These are phyloP conservation scores for Nudaria mundana DNA, from an alignment of 2,888 invertebrate genomes.

Conservation along the genomic window DNA sequence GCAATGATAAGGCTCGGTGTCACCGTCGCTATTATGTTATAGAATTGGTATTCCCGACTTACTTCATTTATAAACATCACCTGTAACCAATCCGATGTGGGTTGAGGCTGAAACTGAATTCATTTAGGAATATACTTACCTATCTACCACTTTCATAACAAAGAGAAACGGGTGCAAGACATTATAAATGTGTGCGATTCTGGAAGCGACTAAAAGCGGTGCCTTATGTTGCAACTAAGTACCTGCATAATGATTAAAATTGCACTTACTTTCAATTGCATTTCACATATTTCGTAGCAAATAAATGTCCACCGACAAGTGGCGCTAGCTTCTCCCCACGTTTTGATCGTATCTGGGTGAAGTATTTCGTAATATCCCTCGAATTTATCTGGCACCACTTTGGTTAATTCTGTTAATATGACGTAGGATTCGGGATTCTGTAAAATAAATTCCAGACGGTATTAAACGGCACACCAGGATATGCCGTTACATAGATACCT, in stretches of 20 bases:
- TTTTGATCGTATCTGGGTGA: conserved; percentile 58
- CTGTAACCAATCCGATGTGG: too few relatives aligned
- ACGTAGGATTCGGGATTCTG: conserved; percentile 61
- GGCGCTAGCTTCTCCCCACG: conserved; percentile 69
- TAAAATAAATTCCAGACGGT: neutral
- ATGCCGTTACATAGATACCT: too few relatives aligned
- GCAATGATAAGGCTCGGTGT: conserved; percentile 56
- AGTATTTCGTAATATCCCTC: conserved; percentile 67
- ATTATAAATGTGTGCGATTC: too few relatives aligned
- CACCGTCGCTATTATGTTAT: conserved; percentile 51
- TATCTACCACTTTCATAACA: neutral
- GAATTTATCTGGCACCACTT: conserved; percentile 59
- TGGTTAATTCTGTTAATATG: conserved; percentile 58
- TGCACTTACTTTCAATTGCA: conserved; percentile 56
- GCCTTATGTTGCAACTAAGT: too few relatives aligned
- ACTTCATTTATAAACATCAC: conserved; percentile 60
- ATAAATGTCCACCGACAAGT: conserved; percentile 62
- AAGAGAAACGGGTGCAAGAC: too few relatives aligned
- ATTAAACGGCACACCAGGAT: too few relatives aligned
- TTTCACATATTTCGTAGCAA: conserved; percentile 63
- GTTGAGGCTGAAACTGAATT: too few relatives aligned
- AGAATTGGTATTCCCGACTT: conserved; percentile 65
- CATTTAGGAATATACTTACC: too few relatives aligned
- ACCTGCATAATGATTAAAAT: too few relatives aligned
- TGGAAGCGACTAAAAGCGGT: too few relatives aligned